Evolutionary conservation across 2,797 vertebrate genomes (phyloP), one percentile per base, ranked within the genome.

Genomic region (Benthosema pterotum): DNA sequence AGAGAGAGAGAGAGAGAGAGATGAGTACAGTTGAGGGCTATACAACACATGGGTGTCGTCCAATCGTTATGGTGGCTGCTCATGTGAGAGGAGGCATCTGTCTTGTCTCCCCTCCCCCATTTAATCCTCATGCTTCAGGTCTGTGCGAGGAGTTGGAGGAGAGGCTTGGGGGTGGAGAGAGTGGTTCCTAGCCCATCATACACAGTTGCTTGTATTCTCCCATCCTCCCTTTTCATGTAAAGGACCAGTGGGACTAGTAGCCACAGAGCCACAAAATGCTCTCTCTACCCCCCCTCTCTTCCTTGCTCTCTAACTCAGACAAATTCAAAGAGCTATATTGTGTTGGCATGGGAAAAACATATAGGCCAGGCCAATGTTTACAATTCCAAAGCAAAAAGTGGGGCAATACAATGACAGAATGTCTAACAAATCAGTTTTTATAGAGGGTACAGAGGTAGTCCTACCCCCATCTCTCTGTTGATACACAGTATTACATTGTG

Each of bases 91-190:
- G 59, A 88, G 82, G 82, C 82, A 88, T 83, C 84, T 83, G 88
- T 82, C 78, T 74, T 85, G 71, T 65, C 65, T 82, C 84, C 88
- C 89, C 78, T 88, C 87, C 88, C 86, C 89, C 88, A 89, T 86
- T 82, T 80, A 87, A 88, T 88, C 78, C 83, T 74, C 72, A 63
- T 67, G 79, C 76, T 81, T 83, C 77, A 84, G 83, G 84, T 87
- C 82, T 83, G 71, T 72, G 77, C 72, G 70, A 83, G 78, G 86
- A 83, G 73, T 82, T 82, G 77, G 73, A 79, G 75, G 77, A 8
- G 32, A 38, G 8, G 32, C 32, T 38, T 71, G 74, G 68, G 79
- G 59, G 71, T 32, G 14, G 50, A 83, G 72, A 14, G 19, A 58
- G 42, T 60, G 47, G 47, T 72, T 32, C 28, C 28, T 32, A 32